A percentile compares a stretch with the other conserved stretches of the same genome.
These are phyloP conservation scores for Castor canadensis DNA, from an alignment of 2,113 vertebrate species.

Conservation along the genomic window DNA sequence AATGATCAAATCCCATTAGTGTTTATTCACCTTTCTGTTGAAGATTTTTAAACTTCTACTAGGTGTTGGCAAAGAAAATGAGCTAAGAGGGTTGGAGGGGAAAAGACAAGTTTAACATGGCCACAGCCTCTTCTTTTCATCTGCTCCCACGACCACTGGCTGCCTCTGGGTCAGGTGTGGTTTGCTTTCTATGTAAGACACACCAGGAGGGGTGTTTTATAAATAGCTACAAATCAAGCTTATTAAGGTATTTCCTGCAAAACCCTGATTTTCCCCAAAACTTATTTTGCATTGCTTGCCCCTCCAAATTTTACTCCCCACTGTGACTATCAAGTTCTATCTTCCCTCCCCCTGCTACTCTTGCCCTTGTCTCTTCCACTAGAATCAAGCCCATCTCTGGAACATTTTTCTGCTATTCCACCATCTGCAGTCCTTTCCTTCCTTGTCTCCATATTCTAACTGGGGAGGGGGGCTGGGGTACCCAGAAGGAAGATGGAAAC, in stretches of 20 bases:
- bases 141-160: not conserved
- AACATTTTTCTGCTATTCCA: no score
- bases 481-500: not conserved
- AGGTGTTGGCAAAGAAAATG: not conserved
- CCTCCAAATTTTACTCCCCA: not conserved
- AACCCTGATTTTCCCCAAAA: accelerated
- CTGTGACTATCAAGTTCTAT: not conserved
- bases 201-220: not conserved
- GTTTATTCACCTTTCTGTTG: not conserved
- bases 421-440: not conserved
- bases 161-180: no score
- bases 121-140: not conserved
- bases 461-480: no score
- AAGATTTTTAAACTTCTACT: not conserved
- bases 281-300: not conserved
- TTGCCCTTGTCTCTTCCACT: not conserved
- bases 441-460: not conserved
- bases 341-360: not conserved
- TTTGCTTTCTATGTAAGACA: not conserved
- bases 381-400: no score
- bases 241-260: not conserved
- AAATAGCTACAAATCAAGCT: not conserved
- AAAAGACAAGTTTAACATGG: not conserved
- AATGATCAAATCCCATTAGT: not conserved
- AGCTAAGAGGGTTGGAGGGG: no score